Percentiles rank a stretch among this genome's conserved stretches.
Conservation (phyloP, 2,797 vertebrate species). For the Chelmon rostratus region DNA sequence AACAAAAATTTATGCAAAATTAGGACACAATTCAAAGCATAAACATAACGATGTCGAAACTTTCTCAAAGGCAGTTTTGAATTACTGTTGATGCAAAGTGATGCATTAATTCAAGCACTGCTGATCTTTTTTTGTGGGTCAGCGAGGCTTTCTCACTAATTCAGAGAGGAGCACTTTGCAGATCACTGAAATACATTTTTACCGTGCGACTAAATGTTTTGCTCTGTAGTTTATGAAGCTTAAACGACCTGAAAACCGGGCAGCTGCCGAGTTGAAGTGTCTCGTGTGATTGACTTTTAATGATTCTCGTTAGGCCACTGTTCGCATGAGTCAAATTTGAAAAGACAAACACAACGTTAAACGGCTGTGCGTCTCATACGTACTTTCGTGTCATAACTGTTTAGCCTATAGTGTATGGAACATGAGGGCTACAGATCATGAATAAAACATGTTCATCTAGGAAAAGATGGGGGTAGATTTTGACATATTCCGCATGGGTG, state of each 20-base stretch:
- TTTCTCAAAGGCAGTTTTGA: slow-evolving; percentile 7
- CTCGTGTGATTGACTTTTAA: not conserved
- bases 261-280: not conserved
- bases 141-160: slow-evolving; percentile 3
- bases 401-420: not conserved
- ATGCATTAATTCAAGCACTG: slow-evolving; percentile 19
- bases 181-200: not conserved
- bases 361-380: not conserved
- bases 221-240: not conserved
- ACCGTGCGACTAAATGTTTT: not conserved
- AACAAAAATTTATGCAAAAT: slow-evolving; percentile 43
- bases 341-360: not conserved
- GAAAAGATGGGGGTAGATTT: not conserved
- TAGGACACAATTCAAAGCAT: slow-evolving; percentile 29
- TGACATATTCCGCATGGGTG: not conserved
- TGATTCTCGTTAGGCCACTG: slow-evolving; percentile 7
- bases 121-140: not conserved
- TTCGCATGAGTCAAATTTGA: not conserved
- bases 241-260: not conserved
- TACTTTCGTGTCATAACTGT: not conserved
- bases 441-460: not conserved
- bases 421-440: not conserved
- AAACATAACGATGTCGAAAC: slow-evolving; percentile 31
- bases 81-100: slow-evolving; percentile 23
- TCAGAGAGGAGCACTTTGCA: not conserved